phyloP scores from a whole-genome alignment of 2,113 vertebrate genomes.

The Condylura cristata region DNA sequence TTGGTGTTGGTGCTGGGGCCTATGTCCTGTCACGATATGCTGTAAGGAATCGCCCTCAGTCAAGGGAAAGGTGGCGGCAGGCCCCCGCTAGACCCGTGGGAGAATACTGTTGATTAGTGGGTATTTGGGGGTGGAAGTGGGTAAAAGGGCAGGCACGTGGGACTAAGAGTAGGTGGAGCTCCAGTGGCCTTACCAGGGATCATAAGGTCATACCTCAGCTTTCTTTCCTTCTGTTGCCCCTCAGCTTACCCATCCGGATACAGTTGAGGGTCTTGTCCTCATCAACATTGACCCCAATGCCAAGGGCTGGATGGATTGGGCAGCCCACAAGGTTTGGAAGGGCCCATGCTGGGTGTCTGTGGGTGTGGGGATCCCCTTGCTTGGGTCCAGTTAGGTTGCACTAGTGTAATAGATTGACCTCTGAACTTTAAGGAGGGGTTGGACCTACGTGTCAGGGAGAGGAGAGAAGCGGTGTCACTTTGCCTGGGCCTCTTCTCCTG shows the following conservation, averaged over 20 bases:
- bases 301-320: constrained; percentile 96
- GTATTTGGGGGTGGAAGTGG: not conserved
- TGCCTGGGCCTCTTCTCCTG: not conserved
- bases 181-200: not conserved
- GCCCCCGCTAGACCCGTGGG: not conserved
- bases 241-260: constrained; percentile 90
- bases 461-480: not conserved
- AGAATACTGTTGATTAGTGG: not conserved
- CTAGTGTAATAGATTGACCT: not conserved
- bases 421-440: not conserved
- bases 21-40: constrained; percentile 91
- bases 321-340: constrained; percentile 92
- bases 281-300: constrained; percentile 93
- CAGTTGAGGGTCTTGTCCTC: constrained; percentile 94
- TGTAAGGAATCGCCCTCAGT: constrained; percentile 83
- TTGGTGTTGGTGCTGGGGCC: constrained; percentile 94
- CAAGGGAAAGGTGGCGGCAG: not conserved
- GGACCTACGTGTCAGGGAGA: not conserved
- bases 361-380: not conserved
- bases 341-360: not conserved
- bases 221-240: not conserved
- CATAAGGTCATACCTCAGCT: not conserved
- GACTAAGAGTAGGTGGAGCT: not conserved
- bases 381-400: not conserved
- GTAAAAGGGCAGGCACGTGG: not conserved